Percentiles rank a stretch among this genome's conserved stretches.
These are phyloP conservation scores for Macquaria australasica DNA, from an alignment of 2,113 vertebrate genomes.

Conservation along the genomic window DNA sequence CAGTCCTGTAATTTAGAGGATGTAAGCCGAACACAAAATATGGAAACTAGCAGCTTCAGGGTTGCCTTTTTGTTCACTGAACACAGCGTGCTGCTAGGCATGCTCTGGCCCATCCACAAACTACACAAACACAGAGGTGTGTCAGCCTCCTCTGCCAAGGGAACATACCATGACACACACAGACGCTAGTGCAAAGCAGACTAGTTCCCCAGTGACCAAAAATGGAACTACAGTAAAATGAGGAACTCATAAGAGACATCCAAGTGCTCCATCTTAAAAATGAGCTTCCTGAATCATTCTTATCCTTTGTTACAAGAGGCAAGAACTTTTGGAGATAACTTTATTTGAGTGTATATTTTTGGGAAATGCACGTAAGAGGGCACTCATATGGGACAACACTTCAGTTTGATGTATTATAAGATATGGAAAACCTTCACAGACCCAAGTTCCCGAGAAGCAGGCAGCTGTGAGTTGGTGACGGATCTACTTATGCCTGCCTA, in stretches of 20 bases:
- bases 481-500: conserved; percentile 3
- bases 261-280: neutral
- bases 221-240: conserved; percentile 52
- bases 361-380: neutral
- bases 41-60: neutral
- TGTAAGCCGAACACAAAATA: neutral
- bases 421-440: neutral
- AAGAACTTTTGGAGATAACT: neutral
- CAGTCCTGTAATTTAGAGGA: neutral
- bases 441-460: conserved; percentile 10
- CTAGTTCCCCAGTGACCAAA: conserved; percentile 61
- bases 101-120: conserved; percentile 67
- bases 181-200: conserved; percentile 26
- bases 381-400: neutral
- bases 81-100: conserved; percentile 30
- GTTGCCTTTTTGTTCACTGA: conserved; percentile 38
- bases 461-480: neutral
- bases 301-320: neutral
- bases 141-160: conserved; percentile 66
- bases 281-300: conserved; percentile 1
- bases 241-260: conserved; percentile 22
- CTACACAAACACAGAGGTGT: conserved; percentile 74
- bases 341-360: neutral
- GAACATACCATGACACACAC: conserved; percentile 65
- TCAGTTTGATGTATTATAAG: neutral